Evolutionary conservation across 1,140 invertebrate genomes (phyloP).

Genomic region (Zaprionus davidi): DNA sequence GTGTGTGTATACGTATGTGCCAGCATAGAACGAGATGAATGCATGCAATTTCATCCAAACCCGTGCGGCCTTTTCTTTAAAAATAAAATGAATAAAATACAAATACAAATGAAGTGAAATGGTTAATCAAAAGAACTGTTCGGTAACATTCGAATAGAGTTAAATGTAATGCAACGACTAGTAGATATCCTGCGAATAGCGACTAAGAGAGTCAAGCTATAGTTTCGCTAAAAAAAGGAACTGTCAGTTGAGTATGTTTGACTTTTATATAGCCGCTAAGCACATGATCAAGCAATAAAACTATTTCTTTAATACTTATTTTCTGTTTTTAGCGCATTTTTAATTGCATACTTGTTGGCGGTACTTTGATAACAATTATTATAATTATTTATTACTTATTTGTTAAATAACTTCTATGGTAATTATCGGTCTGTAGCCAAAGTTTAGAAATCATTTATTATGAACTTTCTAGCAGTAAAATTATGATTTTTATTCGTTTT

Average conservation of each 20-base stretch:
- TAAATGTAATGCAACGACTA: slow-evolving; percentile 11
- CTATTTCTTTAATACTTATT: neutral
- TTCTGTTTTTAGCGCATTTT: neutral
- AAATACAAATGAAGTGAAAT: slow-evolving; percentile 23
- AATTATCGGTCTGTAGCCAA: neutral
- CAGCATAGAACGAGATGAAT: slow-evolving; percentile 25
- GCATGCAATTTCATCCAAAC: slow-evolving; percentile 35
- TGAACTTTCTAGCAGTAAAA: no score
- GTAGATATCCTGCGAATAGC: slow-evolving; percentile 27
- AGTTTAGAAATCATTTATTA: no score
- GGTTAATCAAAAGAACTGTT: slow-evolving; percentile 39
- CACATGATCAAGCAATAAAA: no score
- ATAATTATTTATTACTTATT: no score
- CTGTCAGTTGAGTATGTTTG: neutral
- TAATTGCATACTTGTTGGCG: neutral
- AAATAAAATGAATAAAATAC: slow-evolving; percentile 28
- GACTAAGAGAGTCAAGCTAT: no score
- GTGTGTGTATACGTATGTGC: slow-evolving; percentile 11
- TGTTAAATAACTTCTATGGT: neutral
- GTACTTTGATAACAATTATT: no score
- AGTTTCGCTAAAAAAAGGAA: no score
- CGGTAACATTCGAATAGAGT: slow-evolving; percentile 6
- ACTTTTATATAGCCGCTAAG: no score
- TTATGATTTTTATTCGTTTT: no score
- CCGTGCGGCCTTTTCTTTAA: slow-evolving; percentile 35